These are phyloP conservation scores for Indicator maculatus DNA, from an alignment of 2,113 vertebrate genomes.

Conservation along the genomic window DNA sequence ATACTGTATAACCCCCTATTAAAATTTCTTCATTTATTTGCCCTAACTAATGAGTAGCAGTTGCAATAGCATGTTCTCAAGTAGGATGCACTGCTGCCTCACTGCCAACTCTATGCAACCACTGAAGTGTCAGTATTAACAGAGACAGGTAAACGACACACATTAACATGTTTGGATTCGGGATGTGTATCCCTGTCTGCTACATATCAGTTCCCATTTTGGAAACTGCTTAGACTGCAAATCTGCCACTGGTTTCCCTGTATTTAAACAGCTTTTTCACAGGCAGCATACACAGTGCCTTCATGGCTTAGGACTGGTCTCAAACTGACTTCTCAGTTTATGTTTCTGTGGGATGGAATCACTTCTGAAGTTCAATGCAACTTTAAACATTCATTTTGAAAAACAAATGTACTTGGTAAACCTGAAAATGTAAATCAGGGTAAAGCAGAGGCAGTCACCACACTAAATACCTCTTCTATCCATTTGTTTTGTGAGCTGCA, in stretches of 20 bases:
- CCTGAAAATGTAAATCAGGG: not conserved
- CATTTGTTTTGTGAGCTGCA: not conserved
- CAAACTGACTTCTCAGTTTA: not conserved
- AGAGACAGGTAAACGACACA: not conserved
- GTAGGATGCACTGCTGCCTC: not conserved
- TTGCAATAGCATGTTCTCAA: conserved; percentile 24
- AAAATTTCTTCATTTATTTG: conserved; percentile 48
- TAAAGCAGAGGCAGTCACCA: not conserved
- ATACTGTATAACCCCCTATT: not conserved
- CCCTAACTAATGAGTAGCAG: not conserved
- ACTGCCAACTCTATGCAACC: not conserved
- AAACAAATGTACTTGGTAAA: not conserved
- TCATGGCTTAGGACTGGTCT: conserved; percentile 7
- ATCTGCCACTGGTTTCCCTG: not conserved
- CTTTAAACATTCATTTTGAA: not conserved
- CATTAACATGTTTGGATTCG: not conserved
- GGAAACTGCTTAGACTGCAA: not conserved
- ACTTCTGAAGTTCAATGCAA: not conserved
- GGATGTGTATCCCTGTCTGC: not conserved
- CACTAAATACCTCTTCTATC: not conserved
- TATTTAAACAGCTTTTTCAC: not conserved
- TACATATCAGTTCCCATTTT: not conserved
- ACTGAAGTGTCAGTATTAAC: not conserved
- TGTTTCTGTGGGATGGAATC: conserved; percentile 42
- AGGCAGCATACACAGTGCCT: not conserved